Evolutionary conservation across 2,888 invertebrate species (phyloP), one percentile per base, ranked within the genome.

Genomic region (Apotomis betuletana): DNA sequence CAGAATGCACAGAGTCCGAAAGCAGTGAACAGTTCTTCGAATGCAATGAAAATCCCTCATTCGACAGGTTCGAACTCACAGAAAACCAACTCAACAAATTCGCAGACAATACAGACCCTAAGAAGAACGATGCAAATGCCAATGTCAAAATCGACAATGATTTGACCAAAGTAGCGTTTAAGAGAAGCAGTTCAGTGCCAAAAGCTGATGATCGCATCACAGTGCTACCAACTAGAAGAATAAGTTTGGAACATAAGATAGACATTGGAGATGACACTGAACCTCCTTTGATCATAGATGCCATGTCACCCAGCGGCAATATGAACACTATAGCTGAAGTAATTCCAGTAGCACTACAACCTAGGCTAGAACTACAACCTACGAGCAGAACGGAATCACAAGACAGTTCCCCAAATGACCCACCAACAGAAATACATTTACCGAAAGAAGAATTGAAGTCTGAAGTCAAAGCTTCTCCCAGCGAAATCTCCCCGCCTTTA

Each of bases 11-110:
- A 0, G 94, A 94, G 78, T 94, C 94, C 0, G 94, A 94, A 72
- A 93, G 93, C 78, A 94, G 94, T 74, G 94, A 94, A 76, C 94
- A 94, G 76, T 94, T 86, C 75, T 94, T 87, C 74, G 94, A 94
- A 79, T 94, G 94, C 75, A 92, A 81, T 44, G 94, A 94, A 36
- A 90, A 86, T 72, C 85, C 87, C 0, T 79, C 87, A 0, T 90
- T 80, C 75, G 93, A 93, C 5, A 85, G 87, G 76, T 75, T 89
- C 1, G 93, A 93, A 54, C 81, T 85, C 8, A 74, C 87, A 63
- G 91, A 92, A 13, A 87, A 77, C 57, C 67, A 88, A 49, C 87
- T 74, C 85, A 83, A 60, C 81, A 90, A 88, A 77, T 89, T 87
- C 51, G 74, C 82, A 1, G 91, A 92, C n/a, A 77, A 82, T 3